Evolutionary conservation across 2,888 invertebrate genomes (phyloP), one percentile per base, ranked within the genome.

Genomic region (Andrena haemorrhoa): DNA sequence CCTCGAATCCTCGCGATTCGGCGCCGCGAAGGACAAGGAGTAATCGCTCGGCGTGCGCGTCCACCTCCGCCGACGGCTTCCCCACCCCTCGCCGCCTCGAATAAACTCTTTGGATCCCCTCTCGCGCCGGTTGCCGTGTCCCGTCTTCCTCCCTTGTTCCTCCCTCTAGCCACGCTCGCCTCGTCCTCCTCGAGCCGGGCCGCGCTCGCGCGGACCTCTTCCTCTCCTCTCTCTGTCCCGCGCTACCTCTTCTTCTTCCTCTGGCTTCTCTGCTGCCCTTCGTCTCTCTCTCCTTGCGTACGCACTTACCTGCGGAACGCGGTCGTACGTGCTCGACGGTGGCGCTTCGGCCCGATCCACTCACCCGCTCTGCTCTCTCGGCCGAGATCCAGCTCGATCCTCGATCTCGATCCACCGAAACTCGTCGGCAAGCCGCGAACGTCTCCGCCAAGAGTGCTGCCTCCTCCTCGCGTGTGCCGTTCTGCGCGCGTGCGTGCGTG

Each of bases 231-330:
- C 77, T 72, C 63, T 61, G 23, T 77, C 63, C 63, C 82, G 79
- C 75, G 66, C 78, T 72, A 61, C 82, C 75, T 85, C 71, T 80
- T 84, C 84, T 81, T 79, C 73, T 73, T 63, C 75, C 68, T 72
- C 63, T 68, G 35, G 35, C 41, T 51, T 75, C 74, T 69, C 31
- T 29, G 66, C 77, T 79, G 72, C 82, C 74, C 88, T 86, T 74
- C 74, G 73, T 80, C 83, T 81, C 81, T 77, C 83, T 85, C 79
- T 71, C 82, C 69, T 77, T 64, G 75, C 82, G 72, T 75, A 87
- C 89, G 90, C 91, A 90, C 90, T 89, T 88, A 91, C 88, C 90
- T 90, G 90, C 89, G 88, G 90, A 90, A 91, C 91, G 89, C 89
- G 91, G 82, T 86, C 88, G 86, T 88, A 86, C 85, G 86, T 86